phyloP scores from a whole-genome alignment of 2,113 vertebrate genomes.

The Capreolus pygargus region DNA sequence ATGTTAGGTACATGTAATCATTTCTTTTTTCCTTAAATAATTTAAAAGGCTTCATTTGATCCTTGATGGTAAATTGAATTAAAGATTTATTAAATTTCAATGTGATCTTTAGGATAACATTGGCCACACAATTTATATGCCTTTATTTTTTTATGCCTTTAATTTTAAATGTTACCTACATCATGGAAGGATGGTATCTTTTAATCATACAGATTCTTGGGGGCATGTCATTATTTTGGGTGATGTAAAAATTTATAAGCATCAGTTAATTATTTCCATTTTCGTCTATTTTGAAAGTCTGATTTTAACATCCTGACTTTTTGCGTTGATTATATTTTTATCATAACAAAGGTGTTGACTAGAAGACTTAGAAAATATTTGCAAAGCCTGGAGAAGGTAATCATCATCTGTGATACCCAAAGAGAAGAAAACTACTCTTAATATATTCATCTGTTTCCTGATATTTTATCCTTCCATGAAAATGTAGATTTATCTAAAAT shows the following conservation, averaged over 20 bases:
- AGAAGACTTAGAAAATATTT: background rate
- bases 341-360: background rate
- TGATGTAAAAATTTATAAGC: background rate
- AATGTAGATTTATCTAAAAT: background rate
- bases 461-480: background rate
- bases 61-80: background rate
- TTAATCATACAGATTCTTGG: background rate
- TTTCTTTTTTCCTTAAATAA: background rate
- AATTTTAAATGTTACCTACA: background rate
- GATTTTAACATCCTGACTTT: slow-evolving; percentile 22
- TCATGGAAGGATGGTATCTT: too few relatives aligned
- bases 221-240: background rate
- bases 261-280: background rate
- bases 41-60: background rate
- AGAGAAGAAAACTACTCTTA: background rate
- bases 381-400: background rate
- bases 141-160: background rate
- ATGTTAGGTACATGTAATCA: background rate
- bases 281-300: background rate
- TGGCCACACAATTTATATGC: accelerated
- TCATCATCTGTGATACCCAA: background rate
- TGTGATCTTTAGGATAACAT: too few relatives aligned
- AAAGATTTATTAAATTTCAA: background rate
- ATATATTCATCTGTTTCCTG: background rate
- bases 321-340: background rate